Base-by-base conservation (phyloP, 2,888 invertebrate species). In the Diloba caeruleocephala region DNA sequence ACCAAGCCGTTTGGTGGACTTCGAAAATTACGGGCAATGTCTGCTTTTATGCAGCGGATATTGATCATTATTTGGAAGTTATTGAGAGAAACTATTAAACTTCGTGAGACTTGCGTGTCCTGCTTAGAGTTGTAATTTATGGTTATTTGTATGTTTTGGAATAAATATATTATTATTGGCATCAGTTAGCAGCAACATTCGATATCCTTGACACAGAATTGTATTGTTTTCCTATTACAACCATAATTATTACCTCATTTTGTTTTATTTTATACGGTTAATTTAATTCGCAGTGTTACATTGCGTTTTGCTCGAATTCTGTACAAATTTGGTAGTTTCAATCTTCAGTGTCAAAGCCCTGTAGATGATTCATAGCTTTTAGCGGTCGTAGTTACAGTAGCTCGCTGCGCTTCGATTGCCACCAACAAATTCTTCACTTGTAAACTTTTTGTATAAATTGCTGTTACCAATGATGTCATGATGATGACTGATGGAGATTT, bases 391-490 rank as follows among this genome's bases (percentile, higher is more conserved):
- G 28, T 41, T 67, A 65, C 62, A 58, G 62, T 65, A 56, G 53
- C 44, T 42, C 63, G 74, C 66, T 64, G 77, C 78, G 74, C 67
- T 81, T 77, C 75, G 76, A 79, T 84, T 79, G 72, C 59, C 76
- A 72, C 67, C 71, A 69, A 76, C 77, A 77, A 77, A 70, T 78
- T 76, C 65, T 62, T 69, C 59, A 41, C 42, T 49, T 57, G 41
- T 14, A 42, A 58, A 54, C 54, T 81, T 82, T 81, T 82, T 84
- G 65, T 65, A 50, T 59, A 58, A 56, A 38, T 56, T 60, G 65
- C 76, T 74, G 74, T 82, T 77, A 69, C 61, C 53, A 73, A 68
- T 88, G 88, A 88, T 86, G 85, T 88, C 87, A 88, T 76, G 56
- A 46, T 54, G 67, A 57, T 73, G 69, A 65, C 58, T 63, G 53